These are phyloP conservation scores for Trachymyrmex septentrionalis DNA, from an alignment of 1,140 invertebrate species.

Conservation along the genomic window DNA sequence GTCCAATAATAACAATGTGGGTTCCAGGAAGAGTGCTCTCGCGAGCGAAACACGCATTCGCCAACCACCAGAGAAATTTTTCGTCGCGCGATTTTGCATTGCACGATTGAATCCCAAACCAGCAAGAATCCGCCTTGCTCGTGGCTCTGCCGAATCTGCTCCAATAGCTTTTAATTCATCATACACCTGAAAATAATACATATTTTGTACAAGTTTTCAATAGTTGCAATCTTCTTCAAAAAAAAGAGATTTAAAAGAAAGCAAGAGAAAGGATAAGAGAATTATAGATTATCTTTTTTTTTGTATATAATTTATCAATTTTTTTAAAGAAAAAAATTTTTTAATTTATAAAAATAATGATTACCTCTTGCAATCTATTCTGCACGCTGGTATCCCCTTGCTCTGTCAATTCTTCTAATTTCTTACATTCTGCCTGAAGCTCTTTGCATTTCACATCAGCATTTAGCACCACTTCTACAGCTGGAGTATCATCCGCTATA, in stretches of 20 bases:
- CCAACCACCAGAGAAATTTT: conserved; percentile 99
- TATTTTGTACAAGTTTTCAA: conserved; percentile 12
- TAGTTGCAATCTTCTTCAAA: conserved; percentile 7
- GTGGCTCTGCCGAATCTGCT: conserved; percentile 98
- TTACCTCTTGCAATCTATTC: conserved; percentile 94
- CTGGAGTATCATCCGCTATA: conserved; percentile 95
- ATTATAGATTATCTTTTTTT: not conserved
- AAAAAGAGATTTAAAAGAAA: conserved; percentile 22
- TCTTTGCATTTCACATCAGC: conserved; percentile 96
- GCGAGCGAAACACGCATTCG: conserved; percentile 99
- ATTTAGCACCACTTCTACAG: conserved; percentile 97
- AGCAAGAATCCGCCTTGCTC: conserved; percentile 97
- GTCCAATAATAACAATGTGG: conserved; percentile 97
- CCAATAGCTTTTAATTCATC: conserved; percentile 98
- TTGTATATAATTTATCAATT: not conserved
- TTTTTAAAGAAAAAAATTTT: conserved; percentile 46
- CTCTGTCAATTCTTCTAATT: conserved; percentile 92
- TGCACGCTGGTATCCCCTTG: conserved; percentile 90
- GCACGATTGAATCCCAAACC: conserved; percentile 98
- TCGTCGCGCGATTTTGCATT: conserved; percentile 98
- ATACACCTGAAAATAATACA: conserved; percentile 90
- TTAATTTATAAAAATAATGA: conserved; percentile 9
- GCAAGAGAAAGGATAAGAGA: not conserved
- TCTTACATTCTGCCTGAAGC: conserved; percentile 94
- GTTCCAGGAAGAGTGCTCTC: conserved; percentile 95